Percentiles rank a stretch among this genome's conserved stretches.
Conservation (phyloP, 2,888 invertebrate species). For the Lobophora halterata region DNA sequence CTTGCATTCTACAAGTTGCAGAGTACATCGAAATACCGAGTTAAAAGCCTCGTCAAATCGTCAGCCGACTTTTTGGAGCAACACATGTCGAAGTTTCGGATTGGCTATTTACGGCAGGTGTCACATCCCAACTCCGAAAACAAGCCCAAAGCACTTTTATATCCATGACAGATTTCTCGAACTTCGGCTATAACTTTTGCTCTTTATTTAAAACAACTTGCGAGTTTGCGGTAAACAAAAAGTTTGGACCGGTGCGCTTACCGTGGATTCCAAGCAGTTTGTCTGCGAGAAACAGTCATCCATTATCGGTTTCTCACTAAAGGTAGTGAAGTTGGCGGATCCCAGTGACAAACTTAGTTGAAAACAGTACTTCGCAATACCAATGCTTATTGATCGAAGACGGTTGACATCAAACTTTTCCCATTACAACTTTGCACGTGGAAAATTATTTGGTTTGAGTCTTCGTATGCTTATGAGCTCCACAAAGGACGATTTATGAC, state of each 20-base stretch:
- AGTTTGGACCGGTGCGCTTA: slow-evolving; percentile 30
- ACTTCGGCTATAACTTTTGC: slow-evolving; percentile 23
- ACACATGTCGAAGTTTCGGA: too few relatives aligned
- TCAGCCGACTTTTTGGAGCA: too few relatives aligned
- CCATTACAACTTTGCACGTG: slow-evolving; percentile 64
- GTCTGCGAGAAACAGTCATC: too few relatives aligned
- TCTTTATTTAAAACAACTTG: slow-evolving; percentile 25
- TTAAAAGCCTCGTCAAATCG: too few relatives aligned
- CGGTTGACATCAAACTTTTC: slow-evolving; percentile 59
- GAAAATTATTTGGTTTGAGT: slow-evolving; percentile 51
- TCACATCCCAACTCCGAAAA: slow-evolving; percentile 6
- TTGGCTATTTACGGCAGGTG: slow-evolving; percentile 5
- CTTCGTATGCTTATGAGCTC: slow-evolving; percentile 40
- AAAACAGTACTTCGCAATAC: slow-evolving; percentile 38
- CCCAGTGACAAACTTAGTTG: too few relatives aligned
- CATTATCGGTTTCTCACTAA: too few relatives aligned
- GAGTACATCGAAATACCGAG: too few relatives aligned
- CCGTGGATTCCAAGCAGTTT: background rate
- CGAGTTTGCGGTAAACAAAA: slow-evolving; percentile 46
- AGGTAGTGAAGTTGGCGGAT: too few relatives aligned
- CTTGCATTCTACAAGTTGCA: too few relatives aligned
- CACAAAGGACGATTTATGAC: slow-evolving; percentile 39
- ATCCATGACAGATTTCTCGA: slow-evolving; percentile 22
- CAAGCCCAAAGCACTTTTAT: slow-evolving; percentile 19
- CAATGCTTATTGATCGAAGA: slow-evolving; percentile 44